These are phyloP conservation scores for Tauraco hartlaubi DNA, from an alignment of 2,797 vertebrate genomes.

Conservation along the genomic window DNA sequence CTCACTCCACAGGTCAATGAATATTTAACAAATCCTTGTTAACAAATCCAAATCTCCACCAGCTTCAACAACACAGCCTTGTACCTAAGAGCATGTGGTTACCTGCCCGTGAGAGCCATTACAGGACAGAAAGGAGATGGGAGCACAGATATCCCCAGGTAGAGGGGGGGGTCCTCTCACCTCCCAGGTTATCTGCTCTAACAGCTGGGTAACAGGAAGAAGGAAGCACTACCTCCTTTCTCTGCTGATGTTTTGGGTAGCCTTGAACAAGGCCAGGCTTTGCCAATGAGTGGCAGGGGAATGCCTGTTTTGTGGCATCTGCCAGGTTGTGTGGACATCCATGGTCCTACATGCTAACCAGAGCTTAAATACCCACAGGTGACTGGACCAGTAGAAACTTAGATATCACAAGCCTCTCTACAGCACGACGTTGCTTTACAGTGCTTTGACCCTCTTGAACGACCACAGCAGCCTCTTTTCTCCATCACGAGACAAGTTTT, in stretches of 20 bases:
- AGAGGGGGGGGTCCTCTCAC: neutral
- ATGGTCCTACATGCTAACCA: rapidly evolving
- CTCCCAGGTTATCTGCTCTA: neutral
- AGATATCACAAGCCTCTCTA: neutral
- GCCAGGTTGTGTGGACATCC: neutral
- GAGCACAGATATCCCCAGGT: neutral
- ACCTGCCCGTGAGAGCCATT: neutral
- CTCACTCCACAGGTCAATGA: neutral
- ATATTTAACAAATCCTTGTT: neutral
- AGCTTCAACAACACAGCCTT: neutral
- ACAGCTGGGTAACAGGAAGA: rapidly evolving
- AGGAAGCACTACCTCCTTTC: rapidly evolving
- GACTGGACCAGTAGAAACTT: neutral
- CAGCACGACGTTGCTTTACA: rapidly evolving
- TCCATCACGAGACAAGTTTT: neutral
- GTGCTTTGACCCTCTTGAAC: neutral
- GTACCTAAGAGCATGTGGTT: rapidly evolving
- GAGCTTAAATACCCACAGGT: neutral
- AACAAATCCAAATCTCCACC: neutral
- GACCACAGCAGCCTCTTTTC: neutral
- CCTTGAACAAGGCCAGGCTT: neutral
- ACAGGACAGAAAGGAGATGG: neutral
- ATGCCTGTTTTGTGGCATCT: neutral
- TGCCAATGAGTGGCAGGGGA: neutral
- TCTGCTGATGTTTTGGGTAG: neutral